Base-by-base conservation (phyloP, 2,113 vertebrate genomes). In the Accipiter virgatus region DNA sequence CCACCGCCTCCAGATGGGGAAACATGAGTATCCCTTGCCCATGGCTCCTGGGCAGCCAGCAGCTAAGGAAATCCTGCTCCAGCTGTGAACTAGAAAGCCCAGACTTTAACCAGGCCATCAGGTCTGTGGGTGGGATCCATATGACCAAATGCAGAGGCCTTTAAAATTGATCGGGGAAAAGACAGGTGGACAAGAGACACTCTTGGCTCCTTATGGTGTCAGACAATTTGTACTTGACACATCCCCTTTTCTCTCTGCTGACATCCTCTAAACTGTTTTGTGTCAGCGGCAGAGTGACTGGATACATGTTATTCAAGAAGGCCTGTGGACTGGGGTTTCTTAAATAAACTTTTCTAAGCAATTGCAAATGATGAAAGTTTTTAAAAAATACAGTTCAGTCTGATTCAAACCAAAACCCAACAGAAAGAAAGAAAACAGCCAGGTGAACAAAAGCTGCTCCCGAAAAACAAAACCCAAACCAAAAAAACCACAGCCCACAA, bases 401-500 rank as follows among this genome's bases (percentile, higher is more conserved):
- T 1, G 0, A 75, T 75, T 75, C 29, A 80, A 77, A 58, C 3
- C 36, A 86, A 94, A 88, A 82, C 4, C 5, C 36, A 40, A 53
- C 6, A 16, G 22, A 81, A 87, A 43, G 8, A 81, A 84, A 38
- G 5, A 79, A 77, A 68, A n/a, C 13, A 27, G 27, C 7, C 4
- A 65, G 10, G 11, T 17, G 5, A 82, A 62, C 5, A 15, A 62
- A 58, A 26, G 16, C 81, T 27, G 3, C 2, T 2, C 4, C 7
- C 2, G 1, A 19, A n/a, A 56, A 34, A 1, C 16, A 34, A 80
- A 89, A 52, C 3, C n/a, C 13, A 74, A 74, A 25, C 1, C 4
- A 65, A 56, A 78, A 32, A 6, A 2, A 0, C 0, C 38, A 61
- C 16, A 78, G 42, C 7, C 8, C 55, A 26, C 45, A 88, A 18